Evolutionary conservation across 1,140 invertebrate species (phyloP).

Genomic region (Acromyrmex heyeri): DNA sequence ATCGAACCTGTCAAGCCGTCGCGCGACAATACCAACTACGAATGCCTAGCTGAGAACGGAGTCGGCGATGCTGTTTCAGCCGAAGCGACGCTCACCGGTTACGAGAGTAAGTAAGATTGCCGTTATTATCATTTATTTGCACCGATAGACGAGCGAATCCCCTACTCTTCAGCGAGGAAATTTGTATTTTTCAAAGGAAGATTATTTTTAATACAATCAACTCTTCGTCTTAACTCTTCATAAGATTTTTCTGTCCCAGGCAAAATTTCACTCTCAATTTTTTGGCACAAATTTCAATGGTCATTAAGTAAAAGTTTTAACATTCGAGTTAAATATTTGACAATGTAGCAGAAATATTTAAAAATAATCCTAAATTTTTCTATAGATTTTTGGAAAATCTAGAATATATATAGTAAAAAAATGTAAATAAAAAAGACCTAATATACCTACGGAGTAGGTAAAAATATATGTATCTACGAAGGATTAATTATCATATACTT

Average conservation of each 20-base stretch:
- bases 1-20: constrained; percentile 95
- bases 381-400: no score
- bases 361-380: no score
- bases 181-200: not conserved
- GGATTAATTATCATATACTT: not conserved
- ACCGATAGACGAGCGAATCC: not conserved
- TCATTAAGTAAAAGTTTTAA: no score
- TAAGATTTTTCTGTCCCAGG: no score
- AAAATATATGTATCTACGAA: no score
- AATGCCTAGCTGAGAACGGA: constrained; percentile 98
- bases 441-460: no score
- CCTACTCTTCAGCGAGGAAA: not conserved
- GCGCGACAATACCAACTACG: constrained; percentile 96
- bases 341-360: no score
- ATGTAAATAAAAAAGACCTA: no score
- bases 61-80: constrained; percentile 97
- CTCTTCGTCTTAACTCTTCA: not conserved
- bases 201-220: not conserved
- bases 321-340: no score
- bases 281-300: no score
- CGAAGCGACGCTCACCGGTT: constrained; percentile 94
- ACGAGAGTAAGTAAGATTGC: constrained; percentile 92
- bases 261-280: no score
- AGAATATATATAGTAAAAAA: no score
- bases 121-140: constrained; percentile 2